Evolutionary conservation across 2,888 invertebrate species (phyloP), one percentile per base, ranked within the genome.

Genomic region (Clivina fossor): DNA sequence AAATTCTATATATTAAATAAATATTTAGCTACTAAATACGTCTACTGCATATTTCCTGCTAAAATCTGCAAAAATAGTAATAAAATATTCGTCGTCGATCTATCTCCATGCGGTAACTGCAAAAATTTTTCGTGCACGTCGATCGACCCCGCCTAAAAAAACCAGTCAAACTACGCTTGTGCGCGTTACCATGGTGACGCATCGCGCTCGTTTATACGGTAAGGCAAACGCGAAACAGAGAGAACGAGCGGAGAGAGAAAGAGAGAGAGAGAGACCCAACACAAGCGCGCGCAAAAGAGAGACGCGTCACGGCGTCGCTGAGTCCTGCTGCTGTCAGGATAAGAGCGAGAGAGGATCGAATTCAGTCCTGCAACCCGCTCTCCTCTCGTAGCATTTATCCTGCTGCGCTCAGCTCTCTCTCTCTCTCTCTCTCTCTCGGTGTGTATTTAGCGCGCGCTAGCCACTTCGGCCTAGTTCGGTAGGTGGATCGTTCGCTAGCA

Each of bases 131-230:
- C 33, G 16, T 33, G n/a, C n/a, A 22, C 18, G 50, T 40, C 41
- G 41, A 50, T 50, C 50, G 50, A 50, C 50, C 50, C 50, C 50
- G 38, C 50, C 41, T 50, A 41, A 50, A 49, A 49, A 50, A 50
- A 50, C 28, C 41, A 11, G 40, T 40, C 30, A 18, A 41, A 50
- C 50, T 50, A 50, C 50, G 50, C 40, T 32, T 20, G 50, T 50
- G 50, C 16, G 5, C 64, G 70, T 69, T 65, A 63, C 68, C 66
- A 66, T 64, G 69, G 69, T 63, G 66, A 71, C 68, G 69, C 67
- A 66, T 65, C 40, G 49, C 65, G 63, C 62, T 61, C 50, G 49
- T 49, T 49, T 49, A 49, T 38, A 40, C 49, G 30, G 50, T 22
- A 24, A 19, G 32, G 47, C 19, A 44, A 20, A 13, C 22, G 35